Evolutionary conservation across 2,888 invertebrate genomes (phyloP).

Genomic region (Steinernema hermaphroditum): DNA sequence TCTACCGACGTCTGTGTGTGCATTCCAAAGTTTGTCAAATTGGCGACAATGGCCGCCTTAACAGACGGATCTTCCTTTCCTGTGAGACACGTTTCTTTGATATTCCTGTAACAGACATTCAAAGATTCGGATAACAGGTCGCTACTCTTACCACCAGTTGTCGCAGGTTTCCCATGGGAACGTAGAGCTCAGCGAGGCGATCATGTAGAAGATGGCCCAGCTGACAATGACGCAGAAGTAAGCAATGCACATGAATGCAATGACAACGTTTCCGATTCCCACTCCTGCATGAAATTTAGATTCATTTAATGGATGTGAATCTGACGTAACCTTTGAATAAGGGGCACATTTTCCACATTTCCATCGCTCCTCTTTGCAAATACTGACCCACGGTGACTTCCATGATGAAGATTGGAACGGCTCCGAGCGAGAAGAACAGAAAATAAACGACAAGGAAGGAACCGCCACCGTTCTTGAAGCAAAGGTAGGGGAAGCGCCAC

Average conservation of each 20-base stretch:
- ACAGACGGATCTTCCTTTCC: constrained; percentile 49
- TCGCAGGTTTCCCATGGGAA: constrained; percentile 66
- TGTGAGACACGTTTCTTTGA: constrained; percentile 44
- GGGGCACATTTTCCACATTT: constrained; percentile 66
- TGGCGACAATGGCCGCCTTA: constrained; percentile 40
- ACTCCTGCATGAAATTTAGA: constrained; percentile 59
- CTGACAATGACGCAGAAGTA: constrained; percentile 66
- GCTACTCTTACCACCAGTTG: constrained; percentile 56
- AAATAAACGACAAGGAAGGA: constrained; percentile 65
- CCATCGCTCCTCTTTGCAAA: constrained; percentile 66
- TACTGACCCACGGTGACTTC: constrained; percentile 66
- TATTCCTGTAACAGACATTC: constrained; percentile 36
- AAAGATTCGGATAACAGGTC: neutral
- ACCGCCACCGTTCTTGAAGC: constrained; percentile 66
- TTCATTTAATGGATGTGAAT: constrained; percentile 12
- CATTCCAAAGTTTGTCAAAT: constrained; percentile 37
- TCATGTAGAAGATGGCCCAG: constrained; percentile 67
- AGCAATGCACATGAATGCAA: constrained; percentile 65
- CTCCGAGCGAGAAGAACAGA: constrained; percentile 63
- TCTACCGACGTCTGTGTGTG: constrained; percentile 64
- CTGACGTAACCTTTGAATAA: constrained; percentile 56
- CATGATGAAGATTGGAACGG: constrained; percentile 65
- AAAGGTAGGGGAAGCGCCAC: constrained; percentile 66
- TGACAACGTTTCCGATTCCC: constrained; percentile 66
- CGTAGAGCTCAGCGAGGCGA: constrained; percentile 57